Base-by-base conservation (phyloP, 2,797 vertebrate genomes). In the Danio choprae region DNA sequence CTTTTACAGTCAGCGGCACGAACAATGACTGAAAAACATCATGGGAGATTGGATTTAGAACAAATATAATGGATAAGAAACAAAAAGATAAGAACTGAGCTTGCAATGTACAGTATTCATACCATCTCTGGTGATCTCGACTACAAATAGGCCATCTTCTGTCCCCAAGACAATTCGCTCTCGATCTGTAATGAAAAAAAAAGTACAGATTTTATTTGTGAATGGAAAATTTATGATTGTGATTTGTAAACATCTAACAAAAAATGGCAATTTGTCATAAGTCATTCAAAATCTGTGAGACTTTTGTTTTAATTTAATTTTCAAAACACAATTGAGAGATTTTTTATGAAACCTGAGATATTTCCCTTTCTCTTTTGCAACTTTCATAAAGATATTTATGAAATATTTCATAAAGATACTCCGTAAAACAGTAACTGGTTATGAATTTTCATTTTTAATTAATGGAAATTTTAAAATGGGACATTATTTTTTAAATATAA, bases 51-150 rank as follows among this genome's bases (percentile, higher is more conserved):
- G 29, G 29, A 62, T 12, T 11, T 1, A 9, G 63, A 53, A 29
- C 36, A 6, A 53, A 63, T 41, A 43, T 18, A 13, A 36, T 53
- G 29, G 1, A 6, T 8, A 44, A 6, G 5, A 40, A 81, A 13
- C 4, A 1, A 29, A 29, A n/a, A 40, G 18, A 56, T 56, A 12
- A 40, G 16, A 18, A 70, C 13, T 44, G 29, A 43, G 56, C 20
- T 2, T 9, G 18, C 20, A 12, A 10, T 41, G 18, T 41, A 15
- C 11, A 15, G 46, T 38, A 55, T 12, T 60, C 96, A 93, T 92
- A 99, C 98, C 96, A 0, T 99, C 98, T 87, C 96, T 95, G 78
- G 95, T 98, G 79, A 99, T 90, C 88, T 99, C 97, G 18, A 99
- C 95, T 83, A 98, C 96, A 72, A 97, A 97, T 1, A 99, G 92